Evolutionary conservation across 1,140 invertebrate species (phyloP), one percentile per base, ranked within the genome.

Genomic region (Drosophila hydei): DNA sequence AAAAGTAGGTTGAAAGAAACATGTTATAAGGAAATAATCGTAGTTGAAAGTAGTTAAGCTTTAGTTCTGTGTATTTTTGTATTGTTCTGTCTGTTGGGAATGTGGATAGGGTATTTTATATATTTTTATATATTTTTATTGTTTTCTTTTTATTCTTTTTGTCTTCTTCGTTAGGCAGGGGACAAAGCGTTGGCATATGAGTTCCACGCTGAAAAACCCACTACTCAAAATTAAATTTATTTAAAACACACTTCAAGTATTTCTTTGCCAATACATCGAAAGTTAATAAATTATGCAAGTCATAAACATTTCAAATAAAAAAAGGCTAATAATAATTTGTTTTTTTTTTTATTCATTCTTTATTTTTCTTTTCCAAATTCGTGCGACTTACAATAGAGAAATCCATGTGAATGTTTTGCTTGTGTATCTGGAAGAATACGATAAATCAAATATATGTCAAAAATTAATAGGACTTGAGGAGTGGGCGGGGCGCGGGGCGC

Each of bases 361-460:
- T 64, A n/a, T 55, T 70, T 19, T 43, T 40, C 71, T 75, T 45
- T 48, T 60, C 73, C 83, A 87, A 87, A 83, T 83, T 78, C 50
- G 83, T 87, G 83, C 83, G 70, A 90, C 87, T 90, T 90, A 90
- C 87, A 90, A 90, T 90, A 84, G 70, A 90, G 87, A 90, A 90
- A 90, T 90, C 87, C 87, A 77, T 87, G 81, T 75, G 87, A 90
- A 88, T 90, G 87, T 88, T 90, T 90, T 79, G 87, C 87, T 88
- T 90, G 83, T 90, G 88, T 90, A 90, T 90, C 87, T 90, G 88
- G 73, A 90, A 90, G 73, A 85, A 90, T 88, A 87, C 83, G 83
- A 87, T 78, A 87, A 88, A 88, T 88, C 75, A 85, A 87, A 88
- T 67, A 77, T 83, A 68, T 83, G 80, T 80, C 63, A 62, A 81